These are phyloP conservation scores for Alectoris magna DNA, from an alignment of 2,797 vertebrate species.

Conservation along the genomic window DNA sequence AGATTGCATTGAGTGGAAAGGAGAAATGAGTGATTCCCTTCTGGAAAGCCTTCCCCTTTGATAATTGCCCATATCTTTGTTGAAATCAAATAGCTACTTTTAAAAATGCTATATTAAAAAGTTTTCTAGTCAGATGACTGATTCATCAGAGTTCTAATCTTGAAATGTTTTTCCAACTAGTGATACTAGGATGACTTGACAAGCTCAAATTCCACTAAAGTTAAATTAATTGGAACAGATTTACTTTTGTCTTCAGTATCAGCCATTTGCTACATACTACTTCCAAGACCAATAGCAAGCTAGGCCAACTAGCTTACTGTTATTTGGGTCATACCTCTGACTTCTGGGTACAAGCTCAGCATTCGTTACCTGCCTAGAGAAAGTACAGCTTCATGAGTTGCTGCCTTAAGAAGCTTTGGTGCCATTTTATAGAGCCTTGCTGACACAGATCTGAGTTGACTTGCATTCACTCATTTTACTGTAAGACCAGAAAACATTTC, in stretches of 20 bases:
- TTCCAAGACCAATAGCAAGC: not conserved
- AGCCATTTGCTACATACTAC: not conserved
- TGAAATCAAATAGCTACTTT: not conserved
- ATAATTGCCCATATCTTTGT: not conserved
- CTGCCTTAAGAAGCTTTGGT: not conserved
- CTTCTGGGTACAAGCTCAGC: not conserved
- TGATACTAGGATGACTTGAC: not conserved
- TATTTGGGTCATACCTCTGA: not conserved
- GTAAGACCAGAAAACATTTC: conserved; percentile 46
- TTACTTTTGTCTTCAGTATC: not conserved
- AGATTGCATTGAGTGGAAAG: not conserved
- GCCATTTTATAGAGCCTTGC: not conserved
- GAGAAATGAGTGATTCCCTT: not conserved
- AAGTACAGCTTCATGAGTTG: not conserved
- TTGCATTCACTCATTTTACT: conserved; percentile 25
- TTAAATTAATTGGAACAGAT: not conserved
- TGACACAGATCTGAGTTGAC: not conserved
- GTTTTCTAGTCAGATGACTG: not conserved
- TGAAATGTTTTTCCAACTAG: not conserved
- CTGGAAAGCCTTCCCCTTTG: not conserved
- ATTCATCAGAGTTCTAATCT: not conserved
- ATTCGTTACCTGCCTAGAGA: not conserved
- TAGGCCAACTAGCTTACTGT: not conserved
- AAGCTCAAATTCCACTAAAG: not conserved
- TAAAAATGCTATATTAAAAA: not conserved